Base-by-base conservation (phyloP, 2,113 vertebrate species). In the Nicator chloris region DNA sequence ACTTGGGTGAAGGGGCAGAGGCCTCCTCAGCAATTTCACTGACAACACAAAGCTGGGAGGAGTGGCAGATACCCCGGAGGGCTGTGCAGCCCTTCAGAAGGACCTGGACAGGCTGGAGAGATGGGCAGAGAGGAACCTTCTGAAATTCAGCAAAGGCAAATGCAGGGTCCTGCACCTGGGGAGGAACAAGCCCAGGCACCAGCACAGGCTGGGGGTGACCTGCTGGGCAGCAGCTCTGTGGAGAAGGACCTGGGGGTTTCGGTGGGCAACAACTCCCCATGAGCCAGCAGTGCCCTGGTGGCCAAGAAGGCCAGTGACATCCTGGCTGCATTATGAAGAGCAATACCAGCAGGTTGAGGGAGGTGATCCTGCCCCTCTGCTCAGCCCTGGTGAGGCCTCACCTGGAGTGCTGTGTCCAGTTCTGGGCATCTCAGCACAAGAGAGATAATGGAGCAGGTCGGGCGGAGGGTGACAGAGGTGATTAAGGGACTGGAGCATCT, bases 381-480 rank as follows among this genome's bases (percentile, higher is more conserved):
- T 33, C 31, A 44, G 11, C 27, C 18, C 11, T 33, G 37, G 7
- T 9, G 7, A 10, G 3, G 21, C 14, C 7, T 2, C 17, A 10
- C 6, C 6, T 44, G 59, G 35, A 57, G 11, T 33, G 5, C 26
- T 50, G 21, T 56, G 26, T 42, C 21, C 21, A 12, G 6, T 6
- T 80, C 20, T 31, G 49, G 23, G 19, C 24, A 15, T 9, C 23
- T n/a, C 10, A 40, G n/a, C 3, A 14, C 6, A 13, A 45, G 7
- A 64, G 7, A 42, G 35, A 56, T 5, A 2, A 23, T 79, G 50
- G 26, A 57, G 26, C 0, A 0, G 21, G 17, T 31, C 35, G 35
- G 33, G 27, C 0, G 0, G 11, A 42, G 17, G 9, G 10, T 7
- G 5, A 44, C 51, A 44, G 27, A 44, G 15, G 37, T 10, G 33